phyloP scores from a whole-genome alignment of 2,888 invertebrate species.

The Heteropelma amictum region DNA sequence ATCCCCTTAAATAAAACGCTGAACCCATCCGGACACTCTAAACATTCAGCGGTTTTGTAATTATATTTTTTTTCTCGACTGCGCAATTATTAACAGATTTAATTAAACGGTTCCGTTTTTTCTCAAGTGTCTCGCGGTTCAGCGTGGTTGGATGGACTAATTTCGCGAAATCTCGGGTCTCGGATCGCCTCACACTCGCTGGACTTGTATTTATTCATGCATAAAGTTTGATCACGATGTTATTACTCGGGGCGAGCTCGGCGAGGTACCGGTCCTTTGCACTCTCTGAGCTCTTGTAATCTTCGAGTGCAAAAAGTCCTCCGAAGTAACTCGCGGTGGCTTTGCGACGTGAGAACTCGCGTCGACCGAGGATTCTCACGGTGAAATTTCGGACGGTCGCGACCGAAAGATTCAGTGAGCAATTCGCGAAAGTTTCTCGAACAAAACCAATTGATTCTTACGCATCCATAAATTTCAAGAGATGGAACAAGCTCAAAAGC shows the following conservation, averaged over 20 bases:
- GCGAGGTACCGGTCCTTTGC: neutral
- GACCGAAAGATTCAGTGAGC: no score
- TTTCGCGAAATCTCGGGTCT: neutral
- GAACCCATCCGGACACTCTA: no score
- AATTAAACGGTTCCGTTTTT: neutral
- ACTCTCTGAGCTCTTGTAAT: neutral
- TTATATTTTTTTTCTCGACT: neutral
- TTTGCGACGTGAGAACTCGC: no score
- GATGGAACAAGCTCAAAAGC: no score
- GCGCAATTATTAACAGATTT: neutral
- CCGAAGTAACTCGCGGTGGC: neutral
- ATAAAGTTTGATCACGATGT: slow-evolving; percentile 18
- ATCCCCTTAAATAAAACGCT: no score
- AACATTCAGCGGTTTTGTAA: no score
- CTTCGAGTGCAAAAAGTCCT: neutral
- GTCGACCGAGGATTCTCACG: no score
- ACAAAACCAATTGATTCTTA: no score
- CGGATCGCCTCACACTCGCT: neutral
- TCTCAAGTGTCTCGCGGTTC: neutral
- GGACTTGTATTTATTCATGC: slow-evolving; percentile 19
- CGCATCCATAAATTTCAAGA: no score
- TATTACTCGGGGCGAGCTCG: slow-evolving; percentile 1
- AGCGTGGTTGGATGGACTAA: neutral
- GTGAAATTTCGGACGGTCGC: no score
- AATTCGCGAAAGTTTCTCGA: no score